Conservation (phyloP, 2,797 vertebrate species). For the Scarus forsteni region DNA sequence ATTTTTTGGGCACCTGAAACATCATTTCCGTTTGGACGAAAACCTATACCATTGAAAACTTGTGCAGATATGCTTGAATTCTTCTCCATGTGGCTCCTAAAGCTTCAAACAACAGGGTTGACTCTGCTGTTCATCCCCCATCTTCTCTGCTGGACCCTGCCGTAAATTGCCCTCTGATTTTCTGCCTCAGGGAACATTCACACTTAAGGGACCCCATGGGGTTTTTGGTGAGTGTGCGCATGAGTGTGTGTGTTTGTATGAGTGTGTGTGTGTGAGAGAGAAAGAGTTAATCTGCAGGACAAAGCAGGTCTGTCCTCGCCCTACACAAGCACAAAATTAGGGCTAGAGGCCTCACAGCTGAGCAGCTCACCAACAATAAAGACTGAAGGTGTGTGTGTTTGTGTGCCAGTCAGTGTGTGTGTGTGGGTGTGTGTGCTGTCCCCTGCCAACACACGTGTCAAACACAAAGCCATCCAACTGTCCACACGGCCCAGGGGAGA, state of each 20-base stretch:
- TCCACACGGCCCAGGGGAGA: conserved; percentile 62
- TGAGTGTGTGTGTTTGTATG: conserved; percentile 44
- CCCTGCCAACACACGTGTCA: conserved; percentile 76
- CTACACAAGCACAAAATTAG: conserved; percentile 70
- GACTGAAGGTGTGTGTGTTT: conserved; percentile 48
- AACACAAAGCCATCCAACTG: conserved; percentile 78
- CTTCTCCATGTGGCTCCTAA: neutral
- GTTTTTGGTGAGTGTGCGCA: conserved; percentile 36
- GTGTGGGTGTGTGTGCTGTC: conserved; percentile 46
- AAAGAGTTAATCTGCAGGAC: conserved; percentile 78
- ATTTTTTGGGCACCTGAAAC: too few relatives aligned
- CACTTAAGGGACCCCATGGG: conserved; percentile 82
- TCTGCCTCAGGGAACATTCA: conserved; percentile 82
- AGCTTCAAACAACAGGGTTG: conserved; percentile 35
- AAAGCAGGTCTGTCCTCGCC: conserved; percentile 73
- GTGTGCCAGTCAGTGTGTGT: conserved; percentile 27
- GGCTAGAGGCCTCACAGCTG: conserved; percentile 72
- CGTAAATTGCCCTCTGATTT: conserved; percentile 82
- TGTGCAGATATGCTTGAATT: too few relatives aligned
- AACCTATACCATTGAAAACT: too few relatives aligned
- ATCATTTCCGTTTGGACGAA: too few relatives aligned
- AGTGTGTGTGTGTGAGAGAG: conserved; percentile 31
- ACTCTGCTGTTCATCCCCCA: conserved; percentile 46
- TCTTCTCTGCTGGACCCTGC: conserved; percentile 58
- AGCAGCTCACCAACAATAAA: conserved; percentile 72